These are phyloP conservation scores for Cephus runcator DNA, from an alignment of 2,888 invertebrate species.

Conservation along the genomic window DNA sequence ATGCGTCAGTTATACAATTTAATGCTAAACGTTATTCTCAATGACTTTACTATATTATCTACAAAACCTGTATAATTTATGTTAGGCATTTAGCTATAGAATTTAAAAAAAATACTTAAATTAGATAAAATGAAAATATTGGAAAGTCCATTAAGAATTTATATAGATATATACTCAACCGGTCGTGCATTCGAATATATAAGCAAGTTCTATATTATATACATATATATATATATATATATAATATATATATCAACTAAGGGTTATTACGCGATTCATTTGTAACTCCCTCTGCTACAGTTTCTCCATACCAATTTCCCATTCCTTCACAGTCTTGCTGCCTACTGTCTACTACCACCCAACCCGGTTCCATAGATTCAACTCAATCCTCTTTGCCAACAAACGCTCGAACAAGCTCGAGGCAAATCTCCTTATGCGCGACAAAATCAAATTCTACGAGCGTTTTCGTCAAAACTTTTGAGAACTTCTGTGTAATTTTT, in stretches of 20 bases:
- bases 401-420: conserved; percentile 52
- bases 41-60: not conserved
- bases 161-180: conserved; percentile 36
- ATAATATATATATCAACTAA: not conserved
- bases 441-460: conserved; percentile 57
- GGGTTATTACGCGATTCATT: conserved; percentile 61
- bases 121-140: conserved; percentile 47
- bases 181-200: conserved; percentile 46
- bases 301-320: conserved; percentile 22
- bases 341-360: not conserved
- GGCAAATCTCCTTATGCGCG: conserved; percentile 58
- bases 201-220: conserved; percentile 44
- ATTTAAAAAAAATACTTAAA: not conserved
- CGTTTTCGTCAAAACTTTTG: not conserved
- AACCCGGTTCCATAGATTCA: conserved; percentile 30
- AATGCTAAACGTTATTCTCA: not conserved
- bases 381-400: conserved; percentile 59
- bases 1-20: not conserved
- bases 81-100: not conserved
- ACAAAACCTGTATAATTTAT: not conserved
- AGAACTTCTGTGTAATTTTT: not conserved
- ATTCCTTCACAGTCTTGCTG: conserved; percentile 12
- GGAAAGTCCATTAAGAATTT: conserved; percentile 49
- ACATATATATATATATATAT: not conserved
- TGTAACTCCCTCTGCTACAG: conserved; percentile 44